These are phyloP conservation scores for Pilophorus perplexus DNA, from an alignment of 2,888 invertebrate genomes.

Conservation along the genomic window DNA sequence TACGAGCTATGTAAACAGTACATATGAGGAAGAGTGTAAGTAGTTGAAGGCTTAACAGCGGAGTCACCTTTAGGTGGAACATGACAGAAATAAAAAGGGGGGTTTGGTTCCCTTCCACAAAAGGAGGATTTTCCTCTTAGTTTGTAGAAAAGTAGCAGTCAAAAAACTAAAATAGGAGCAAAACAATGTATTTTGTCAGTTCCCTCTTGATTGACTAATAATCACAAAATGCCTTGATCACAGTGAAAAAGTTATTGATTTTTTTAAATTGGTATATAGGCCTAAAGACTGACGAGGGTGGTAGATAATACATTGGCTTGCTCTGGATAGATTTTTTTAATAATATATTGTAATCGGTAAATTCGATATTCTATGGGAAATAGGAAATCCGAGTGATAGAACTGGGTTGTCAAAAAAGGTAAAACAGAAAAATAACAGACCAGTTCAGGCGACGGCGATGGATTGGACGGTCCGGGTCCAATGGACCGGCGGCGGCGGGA, in stretches of 20 bases:
- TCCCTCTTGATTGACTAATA: slow-evolving; percentile 20
- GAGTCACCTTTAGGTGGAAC: no score
- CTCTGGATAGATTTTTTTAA: background rate
- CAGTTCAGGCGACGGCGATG: slow-evolving; percentile 33
- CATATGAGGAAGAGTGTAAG: background rate
- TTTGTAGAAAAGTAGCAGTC: no score
- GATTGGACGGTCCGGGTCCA: slow-evolving; percentile 25
- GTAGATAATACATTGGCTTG: slow-evolving; percentile 24
- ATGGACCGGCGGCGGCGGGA: slow-evolving; percentile 31
- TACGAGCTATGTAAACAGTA: no score
- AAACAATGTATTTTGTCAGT: slow-evolving; percentile 16
- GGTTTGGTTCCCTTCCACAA: no score
- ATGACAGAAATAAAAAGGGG: no score
- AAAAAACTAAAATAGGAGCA: no score
- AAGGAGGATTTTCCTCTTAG: no score
- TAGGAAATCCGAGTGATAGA: no score
- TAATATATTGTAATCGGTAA: slow-evolving; percentile 3
- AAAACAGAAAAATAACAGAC: no score
- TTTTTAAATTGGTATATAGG: slow-evolving; percentile 8
- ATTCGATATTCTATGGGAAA: no score
- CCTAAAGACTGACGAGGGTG: slow-evolving; percentile 22
- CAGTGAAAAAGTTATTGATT: background rate
- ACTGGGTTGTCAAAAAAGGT: no score
- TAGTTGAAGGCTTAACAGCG: background rate
- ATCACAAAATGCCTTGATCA: slow-evolving; percentile 28